Percentiles rank a stretch among this genome's conserved stretches.
Conservation (phyloP, 2,797 vertebrate species). For the Helicolenus hilgendorfi region DNA sequence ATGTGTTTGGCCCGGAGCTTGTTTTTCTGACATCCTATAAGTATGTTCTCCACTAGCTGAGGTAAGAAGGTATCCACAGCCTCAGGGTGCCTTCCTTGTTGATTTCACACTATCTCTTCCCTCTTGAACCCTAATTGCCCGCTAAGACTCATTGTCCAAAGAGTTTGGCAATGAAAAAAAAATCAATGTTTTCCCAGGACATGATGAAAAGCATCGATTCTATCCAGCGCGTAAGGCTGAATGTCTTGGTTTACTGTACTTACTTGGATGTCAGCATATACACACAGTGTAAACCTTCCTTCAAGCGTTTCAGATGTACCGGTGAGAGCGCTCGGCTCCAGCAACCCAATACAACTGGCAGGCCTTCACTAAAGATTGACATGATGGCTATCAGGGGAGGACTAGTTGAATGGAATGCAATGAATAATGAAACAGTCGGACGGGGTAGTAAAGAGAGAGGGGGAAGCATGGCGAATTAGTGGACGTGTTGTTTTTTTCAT, state of each 20-base stretch:
- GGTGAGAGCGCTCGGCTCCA: constrained; percentile 12
- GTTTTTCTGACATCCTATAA: no score
- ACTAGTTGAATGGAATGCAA: constrained; percentile 48
- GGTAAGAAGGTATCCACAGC: not conserved
- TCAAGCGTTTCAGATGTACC: constrained; percentile 13
- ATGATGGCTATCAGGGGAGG: constrained; percentile 65
- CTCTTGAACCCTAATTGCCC: constrained; percentile 32
- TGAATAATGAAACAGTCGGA: constrained; percentile 75
- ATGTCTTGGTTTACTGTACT: constrained; percentile 27
- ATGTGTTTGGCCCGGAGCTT: no score
- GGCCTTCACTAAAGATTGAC: constrained; percentile 65
- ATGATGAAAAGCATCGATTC: constrained; percentile 62
- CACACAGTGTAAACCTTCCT: constrained; percentile 15
- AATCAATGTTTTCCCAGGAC: constrained; percentile 64
- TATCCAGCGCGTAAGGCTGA: constrained; percentile 4
- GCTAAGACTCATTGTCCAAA: constrained; percentile 39
- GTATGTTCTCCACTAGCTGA: not conserved
- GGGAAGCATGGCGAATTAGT: constrained; percentile 33
- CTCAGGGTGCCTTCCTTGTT: not conserved
- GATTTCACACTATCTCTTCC: constrained; percentile 1
- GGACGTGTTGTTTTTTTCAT: constrained; percentile 16
- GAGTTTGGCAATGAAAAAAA: constrained; percentile 26
- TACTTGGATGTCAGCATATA: constrained; percentile 17
- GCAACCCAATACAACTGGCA: constrained; percentile 41
- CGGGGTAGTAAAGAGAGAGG: constrained; percentile 15